Base-by-base conservation (phyloP, 1,140 invertebrate species). In the Trachymyrmex cornetzi region DNA sequence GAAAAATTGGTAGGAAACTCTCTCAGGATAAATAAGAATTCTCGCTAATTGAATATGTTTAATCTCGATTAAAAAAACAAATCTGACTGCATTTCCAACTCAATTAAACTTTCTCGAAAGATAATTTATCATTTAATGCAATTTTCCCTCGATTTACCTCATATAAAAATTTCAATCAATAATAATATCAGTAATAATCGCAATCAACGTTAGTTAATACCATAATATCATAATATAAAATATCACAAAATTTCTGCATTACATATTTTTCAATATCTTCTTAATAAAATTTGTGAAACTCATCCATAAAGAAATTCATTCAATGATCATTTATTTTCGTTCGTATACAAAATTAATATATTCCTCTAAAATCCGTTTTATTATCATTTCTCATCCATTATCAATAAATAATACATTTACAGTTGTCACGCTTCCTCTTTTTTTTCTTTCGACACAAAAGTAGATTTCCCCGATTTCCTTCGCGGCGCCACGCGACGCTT, bases 131-230 rank as follows among this genome's bases (percentile, higher is more conserved):
- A 48, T 2, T 48, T 34, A 24, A 71, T 16, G 22, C 22, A 16
- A 71, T 71, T 44, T 71, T 44, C 30, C n/a, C 12, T 67, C 4
- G 2, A 14, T 34, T 22, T 67, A 1, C 44, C 22, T 48, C 12
- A 22, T 24, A 24, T 24, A 16, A 44, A 7, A 69, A 7, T 69
- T 24, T 66, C 30, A 34, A 11, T 66, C 34, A 44, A 9, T 22
- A 34, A 38, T 22, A 38, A 22, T n/a, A 64, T 64, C 27, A 64
- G 19, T 66, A 67, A 66, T 44, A 44, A 67, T 69, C 19, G 50
- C 69, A 72, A 38, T 38, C 34, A 38, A 72, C 69, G 14, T 27
- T 72, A 50, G 5, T 72, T 72, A 72, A 50, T 50, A 50, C 16
- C 9, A 50, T 7, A 50, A 19, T 44, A 44, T 44, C 38, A 27